A percentile compares a stretch with the other conserved stretches of the same genome.
These are phyloP conservation scores for Cynopterus brachyotis DNA, from an alignment of 2,113 vertebrate species.

Conservation along the genomic window DNA sequence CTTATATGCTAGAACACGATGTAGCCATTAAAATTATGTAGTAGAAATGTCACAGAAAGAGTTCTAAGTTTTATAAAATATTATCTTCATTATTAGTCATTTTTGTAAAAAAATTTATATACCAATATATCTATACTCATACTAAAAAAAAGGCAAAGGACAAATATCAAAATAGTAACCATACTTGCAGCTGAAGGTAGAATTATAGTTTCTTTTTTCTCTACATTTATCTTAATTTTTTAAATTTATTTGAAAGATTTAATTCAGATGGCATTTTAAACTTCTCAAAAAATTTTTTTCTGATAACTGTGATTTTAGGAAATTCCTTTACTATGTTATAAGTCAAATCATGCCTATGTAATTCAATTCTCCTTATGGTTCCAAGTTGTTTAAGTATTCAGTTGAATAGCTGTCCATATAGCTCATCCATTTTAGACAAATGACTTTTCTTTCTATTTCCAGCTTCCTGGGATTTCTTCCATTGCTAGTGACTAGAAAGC, in stretches of 20 bases:
- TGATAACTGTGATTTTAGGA: background rate
- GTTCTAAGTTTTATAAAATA: background rate
- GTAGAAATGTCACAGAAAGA: background rate
- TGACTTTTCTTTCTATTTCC: slow-evolving; percentile 28
- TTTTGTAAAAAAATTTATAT: background rate
- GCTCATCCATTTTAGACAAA: slow-evolving; percentile 36
- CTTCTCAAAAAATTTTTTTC: background rate
- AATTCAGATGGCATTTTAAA: background rate
- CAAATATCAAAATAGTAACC: slow-evolving; percentile 4
- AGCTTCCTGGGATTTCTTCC: slow-evolving; percentile 57
- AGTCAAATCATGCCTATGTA: background rate
- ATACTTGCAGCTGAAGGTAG: background rate
- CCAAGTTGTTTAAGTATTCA: background rate
- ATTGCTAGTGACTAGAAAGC: background rate
- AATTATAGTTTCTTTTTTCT: background rate
- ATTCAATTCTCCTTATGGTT: background rate
- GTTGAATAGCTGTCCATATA: slow-evolving; percentile 50
- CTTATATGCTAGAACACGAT: background rate
- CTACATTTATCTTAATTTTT: background rate
- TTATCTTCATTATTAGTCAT: background rate
- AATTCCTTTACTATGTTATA: background rate
- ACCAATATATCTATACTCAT: background rate
- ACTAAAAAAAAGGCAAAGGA: background rate
- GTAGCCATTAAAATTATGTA: background rate
- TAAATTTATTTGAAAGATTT: slow-evolving; percentile 14